A percentile compares a stretch with the other conserved stretches of the same genome.
These are phyloP conservation scores for Leptonema lineaticorne DNA, from an alignment of 1,140 invertebrate species.

Conservation along the genomic window DNA sequence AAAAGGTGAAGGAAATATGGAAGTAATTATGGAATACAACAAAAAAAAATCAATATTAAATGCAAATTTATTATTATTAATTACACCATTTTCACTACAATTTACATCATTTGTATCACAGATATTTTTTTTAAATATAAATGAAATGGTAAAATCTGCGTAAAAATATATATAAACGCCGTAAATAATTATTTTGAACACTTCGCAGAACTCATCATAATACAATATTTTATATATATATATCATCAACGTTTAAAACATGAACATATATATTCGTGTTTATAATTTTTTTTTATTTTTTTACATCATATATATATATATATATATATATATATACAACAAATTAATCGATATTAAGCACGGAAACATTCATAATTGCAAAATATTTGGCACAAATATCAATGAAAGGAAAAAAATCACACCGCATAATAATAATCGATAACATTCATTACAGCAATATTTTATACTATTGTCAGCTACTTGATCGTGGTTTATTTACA, in stretches of 20 bases:
- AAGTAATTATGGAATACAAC: not conserved
- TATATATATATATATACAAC: too few species aligned
- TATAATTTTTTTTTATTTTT: too few species aligned
- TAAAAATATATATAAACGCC: too few species aligned
- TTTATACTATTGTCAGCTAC: conserved; percentile 19
- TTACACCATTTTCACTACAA: conserved; percentile 24
- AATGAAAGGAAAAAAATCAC: conserved; percentile 5
- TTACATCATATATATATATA: too few species aligned
- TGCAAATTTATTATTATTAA: conserved; percentile 23
- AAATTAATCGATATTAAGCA: too few species aligned
- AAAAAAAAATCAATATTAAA: not conserved
- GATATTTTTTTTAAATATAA: conserved; percentile 30
- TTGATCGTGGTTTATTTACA: conserved; percentile 2
- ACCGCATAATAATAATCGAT: conserved; percentile 1
- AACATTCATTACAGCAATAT: conserved; percentile 20
- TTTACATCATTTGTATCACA: conserved; percentile 27
- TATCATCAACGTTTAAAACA: too few species aligned
- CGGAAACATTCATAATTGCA: too few species aligned
- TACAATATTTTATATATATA: too few species aligned
- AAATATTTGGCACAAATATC: conserved; percentile 12
- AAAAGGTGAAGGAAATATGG: not conserved
- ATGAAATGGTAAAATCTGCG: too few species aligned
- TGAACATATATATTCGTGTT: too few species aligned
- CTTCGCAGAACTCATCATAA: too few species aligned
- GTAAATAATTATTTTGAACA: too few species aligned